phyloP scores from a whole-genome alignment of 2,113 vertebrate genomes.

The Nibea albiflora region DNA sequence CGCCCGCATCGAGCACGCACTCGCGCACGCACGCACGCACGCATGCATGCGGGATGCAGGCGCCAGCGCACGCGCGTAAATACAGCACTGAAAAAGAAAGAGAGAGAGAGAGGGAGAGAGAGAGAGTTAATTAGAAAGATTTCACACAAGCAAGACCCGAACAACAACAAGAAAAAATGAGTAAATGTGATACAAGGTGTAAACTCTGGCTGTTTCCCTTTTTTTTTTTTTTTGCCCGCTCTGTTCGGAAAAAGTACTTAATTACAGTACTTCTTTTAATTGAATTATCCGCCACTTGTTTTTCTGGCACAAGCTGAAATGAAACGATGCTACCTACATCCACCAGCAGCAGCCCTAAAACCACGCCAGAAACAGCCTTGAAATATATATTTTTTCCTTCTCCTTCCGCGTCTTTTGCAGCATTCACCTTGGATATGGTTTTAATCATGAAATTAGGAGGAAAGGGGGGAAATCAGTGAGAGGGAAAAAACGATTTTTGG shows the following conservation, averaged over 20 bases:
- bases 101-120: slow-evolving; percentile 20
- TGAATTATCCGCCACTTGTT: slow-evolving; percentile 69
- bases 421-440: slow-evolving; percentile 69
- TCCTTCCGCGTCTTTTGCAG: slow-evolving; percentile 30
- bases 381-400: slow-evolving; percentile 28
- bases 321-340: slow-evolving; percentile 23
- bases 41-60: slow-evolving; percentile 17
- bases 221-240: slow-evolving; percentile 19
- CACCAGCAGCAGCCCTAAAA: slow-evolving; percentile 46
- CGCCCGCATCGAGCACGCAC: slow-evolving; percentile 28
- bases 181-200: slow-evolving; percentile 46
- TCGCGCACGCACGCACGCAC: slow-evolving; percentile 27
- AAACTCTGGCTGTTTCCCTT: slow-evolving; percentile 55
- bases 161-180: slow-evolving; percentile 58
- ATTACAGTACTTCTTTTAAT: slow-evolving; percentile 63
- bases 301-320: slow-evolving; percentile 60
- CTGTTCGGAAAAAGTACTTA: slow-evolving; percentile 52
- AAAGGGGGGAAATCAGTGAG: slow-evolving; percentile 8
- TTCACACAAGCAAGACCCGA: slow-evolving; percentile 69
- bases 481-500: slow-evolving; percentile 32
- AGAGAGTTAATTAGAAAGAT: slow-evolving; percentile 75
- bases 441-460: slow-evolving; percentile 52
- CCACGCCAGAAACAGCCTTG: slow-evolving; percentile 53
- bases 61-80: slow-evolving; percentile 42
- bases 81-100: slow-evolving; percentile 23